Evolutionary conservation across 2,888 invertebrate genomes (phyloP).

Genomic region (Heterodera filipjevi): DNA sequence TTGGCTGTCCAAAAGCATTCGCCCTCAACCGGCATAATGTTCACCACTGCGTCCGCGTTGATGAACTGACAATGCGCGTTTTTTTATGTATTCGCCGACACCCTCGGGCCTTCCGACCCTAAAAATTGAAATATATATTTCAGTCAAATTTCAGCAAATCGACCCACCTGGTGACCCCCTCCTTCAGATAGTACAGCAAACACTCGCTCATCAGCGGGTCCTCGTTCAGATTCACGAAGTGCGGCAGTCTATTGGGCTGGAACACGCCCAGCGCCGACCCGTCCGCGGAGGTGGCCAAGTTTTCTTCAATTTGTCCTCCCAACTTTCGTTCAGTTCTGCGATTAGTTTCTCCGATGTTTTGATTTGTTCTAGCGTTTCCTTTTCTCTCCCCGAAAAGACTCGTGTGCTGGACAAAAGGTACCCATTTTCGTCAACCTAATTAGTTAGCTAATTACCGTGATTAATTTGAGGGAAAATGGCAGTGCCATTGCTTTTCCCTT

Average conservation of each 20-base stretch:
- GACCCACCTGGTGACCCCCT: conserved; percentile 77
- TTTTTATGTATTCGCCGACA: conserved; percentile 87
- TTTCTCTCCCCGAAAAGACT: conserved; percentile 73
- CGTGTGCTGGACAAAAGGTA: conserved; percentile 50
- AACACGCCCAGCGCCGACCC: conserved; percentile 97
- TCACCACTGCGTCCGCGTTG: conserved; percentile 79
- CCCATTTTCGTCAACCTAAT: conserved; percentile 45
- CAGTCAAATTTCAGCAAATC: background rate
- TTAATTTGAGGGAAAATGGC: background rate
- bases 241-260: conserved; percentile 97
- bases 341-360: conserved; percentile 95
- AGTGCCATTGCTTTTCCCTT: background rate
- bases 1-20: conserved; percentile 89
- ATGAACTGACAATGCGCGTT: conserved; percentile 95
- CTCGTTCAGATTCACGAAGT: conserved; percentile 95
- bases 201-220: conserved; percentile 98
- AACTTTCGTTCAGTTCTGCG: conserved; percentile 95
- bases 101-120: conserved; percentile 88
- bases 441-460: too few relatives aligned
- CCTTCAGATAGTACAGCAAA: conserved; percentile 94
- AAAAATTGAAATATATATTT: conserved; percentile 31
- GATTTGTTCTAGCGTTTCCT: conserved; percentile 94
- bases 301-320: conserved; percentile 96
- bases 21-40: conserved; percentile 72
- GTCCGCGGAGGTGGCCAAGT: conserved; percentile 93